Conservation (phyloP, 2,888 invertebrate genomes). For the Melikaiella ostensackeni region DNA sequence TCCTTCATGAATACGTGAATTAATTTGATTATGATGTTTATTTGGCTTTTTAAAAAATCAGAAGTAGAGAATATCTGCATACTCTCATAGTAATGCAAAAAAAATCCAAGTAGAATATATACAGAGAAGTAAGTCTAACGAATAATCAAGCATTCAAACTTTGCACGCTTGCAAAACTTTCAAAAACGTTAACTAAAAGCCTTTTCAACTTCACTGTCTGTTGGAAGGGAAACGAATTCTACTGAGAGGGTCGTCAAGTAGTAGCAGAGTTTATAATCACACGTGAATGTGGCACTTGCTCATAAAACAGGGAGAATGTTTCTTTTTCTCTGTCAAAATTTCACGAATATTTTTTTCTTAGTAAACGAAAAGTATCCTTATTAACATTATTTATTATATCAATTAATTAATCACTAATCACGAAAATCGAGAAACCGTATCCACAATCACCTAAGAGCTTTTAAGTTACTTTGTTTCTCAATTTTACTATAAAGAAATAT, state of each 20-base stretch:
- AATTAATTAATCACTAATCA: too few species aligned
- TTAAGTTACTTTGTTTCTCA: too few species aligned
- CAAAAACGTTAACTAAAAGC: constrained; percentile 12
- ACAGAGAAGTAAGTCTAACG: too few species aligned
- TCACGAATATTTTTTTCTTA: background rate
- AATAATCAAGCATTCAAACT: background rate
- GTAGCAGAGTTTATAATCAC: constrained; percentile 38
- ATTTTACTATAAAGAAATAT: too few species aligned
- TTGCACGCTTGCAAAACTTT: background rate
- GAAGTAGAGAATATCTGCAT: too few species aligned
- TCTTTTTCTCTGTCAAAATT: constrained; percentile 11
- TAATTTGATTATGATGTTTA: too few species aligned
- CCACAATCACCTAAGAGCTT: too few species aligned
- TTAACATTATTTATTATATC: background rate
- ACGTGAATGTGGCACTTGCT: constrained; percentile 24
- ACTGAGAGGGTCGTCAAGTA: constrained; percentile 4
- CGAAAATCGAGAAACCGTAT: too few species aligned
- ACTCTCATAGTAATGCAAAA: background rate
- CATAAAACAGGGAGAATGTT: constrained; percentile 14
- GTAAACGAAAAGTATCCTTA: background rate
- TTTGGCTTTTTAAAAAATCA: too few species aligned
- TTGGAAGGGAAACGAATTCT: background rate
- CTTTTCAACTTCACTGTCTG: constrained; percentile 4
- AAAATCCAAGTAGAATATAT: too few species aligned
- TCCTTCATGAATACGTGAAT: too few species aligned